Evolutionary conservation across 2,888 invertebrate species (phyloP).

Genomic region (Pyrocoelia pectoralis): DNA sequence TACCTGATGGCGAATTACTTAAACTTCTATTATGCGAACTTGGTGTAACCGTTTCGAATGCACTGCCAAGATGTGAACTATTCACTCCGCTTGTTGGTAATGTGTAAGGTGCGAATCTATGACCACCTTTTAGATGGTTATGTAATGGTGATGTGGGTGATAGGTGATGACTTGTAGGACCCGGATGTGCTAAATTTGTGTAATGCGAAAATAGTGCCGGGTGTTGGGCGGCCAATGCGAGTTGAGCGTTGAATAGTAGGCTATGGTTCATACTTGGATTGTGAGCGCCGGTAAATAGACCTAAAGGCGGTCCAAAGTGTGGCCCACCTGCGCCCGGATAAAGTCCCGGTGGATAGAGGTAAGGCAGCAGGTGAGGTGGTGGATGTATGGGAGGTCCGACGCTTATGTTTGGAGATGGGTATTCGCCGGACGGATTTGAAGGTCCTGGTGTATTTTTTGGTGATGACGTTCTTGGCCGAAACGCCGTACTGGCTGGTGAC

Average conservation of each 20-base stretch:
- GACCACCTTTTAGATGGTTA: slow-evolving; percentile 74
- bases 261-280: slow-evolving; percentile 77
- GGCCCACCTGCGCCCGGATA: slow-evolving; percentile 74
- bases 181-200: slow-evolving; percentile 69
- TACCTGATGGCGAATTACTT: slow-evolving; percentile 67
- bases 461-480: slow-evolving; percentile 59
- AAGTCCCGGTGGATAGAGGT: slow-evolving; percentile 90
- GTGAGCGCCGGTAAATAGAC: slow-evolving; percentile 67
- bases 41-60: slow-evolving; percentile 90
- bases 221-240: slow-evolving; percentile 88
- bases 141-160: slow-evolving; percentile 70
- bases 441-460: slow-evolving; percentile 58
- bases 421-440: slow-evolving; percentile 65
- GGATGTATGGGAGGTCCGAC: slow-evolving; percentile 94
- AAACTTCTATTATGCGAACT: slow-evolving; percentile 72
- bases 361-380: slow-evolving; percentile 86
- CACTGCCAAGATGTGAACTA: slow-evolving; percentile 75
- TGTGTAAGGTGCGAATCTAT: slow-evolving; percentile 90
- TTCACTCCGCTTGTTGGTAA: slow-evolving; percentile 70
- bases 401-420: slow-evolving; percentile 91
- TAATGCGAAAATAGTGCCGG: slow-evolving; percentile 78
- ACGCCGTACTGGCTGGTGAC: slow-evolving; percentile 60
- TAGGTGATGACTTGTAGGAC: slow-evolving; percentile 65
- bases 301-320: slow-evolving; percentile 74
- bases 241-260: slow-evolving; percentile 87